These are phyloP conservation scores for Bombus picipes DNA, from an alignment of 1,140 invertebrate genomes.

Conservation along the genomic window DNA sequence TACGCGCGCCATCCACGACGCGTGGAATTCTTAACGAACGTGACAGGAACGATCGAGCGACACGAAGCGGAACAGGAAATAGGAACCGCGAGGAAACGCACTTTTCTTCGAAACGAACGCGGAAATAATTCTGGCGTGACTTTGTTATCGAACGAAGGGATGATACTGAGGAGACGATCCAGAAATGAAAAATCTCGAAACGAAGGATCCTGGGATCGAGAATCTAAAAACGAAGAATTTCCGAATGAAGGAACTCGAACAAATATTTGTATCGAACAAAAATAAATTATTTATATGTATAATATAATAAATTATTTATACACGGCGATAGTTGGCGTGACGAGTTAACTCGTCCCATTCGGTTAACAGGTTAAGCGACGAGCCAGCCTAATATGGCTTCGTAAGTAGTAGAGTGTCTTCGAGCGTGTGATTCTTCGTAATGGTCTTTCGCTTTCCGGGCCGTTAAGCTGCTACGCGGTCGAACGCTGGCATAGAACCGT, in stretches of 20 bases:
- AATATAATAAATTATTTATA: too few species aligned
- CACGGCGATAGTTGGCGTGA: background rate
- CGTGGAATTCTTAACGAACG: slow-evolving; percentile 56
- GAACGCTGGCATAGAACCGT: slow-evolving; percentile 10
- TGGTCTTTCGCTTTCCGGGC: slow-evolving; percentile 70
- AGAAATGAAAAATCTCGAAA: too few species aligned
- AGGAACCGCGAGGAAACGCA: background rate
- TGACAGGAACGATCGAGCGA: slow-evolving; percentile 62
- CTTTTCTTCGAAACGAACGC: background rate
- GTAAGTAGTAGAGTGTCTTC: slow-evolving; percentile 72
- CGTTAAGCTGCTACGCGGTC: slow-evolving; percentile 61
- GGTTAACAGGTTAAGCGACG: slow-evolving; percentile 45
- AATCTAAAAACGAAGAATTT: too few species aligned
- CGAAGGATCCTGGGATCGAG: too few species aligned
- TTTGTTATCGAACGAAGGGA: too few species aligned
- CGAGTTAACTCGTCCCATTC: background rate
- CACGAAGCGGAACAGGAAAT: background rate
- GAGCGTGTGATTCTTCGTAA: slow-evolving; percentile 72
- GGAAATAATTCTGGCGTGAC: background rate
- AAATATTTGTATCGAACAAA: too few species aligned
- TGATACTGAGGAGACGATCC: too few species aligned
- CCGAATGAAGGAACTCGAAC: too few species aligned
- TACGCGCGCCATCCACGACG: slow-evolving; percentile 18
- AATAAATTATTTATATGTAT: too few species aligned
- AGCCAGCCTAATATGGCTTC: slow-evolving; percentile 69